Conservation (phyloP, 2,797 vertebrate species). For the Tragopan temminckii region DNA sequence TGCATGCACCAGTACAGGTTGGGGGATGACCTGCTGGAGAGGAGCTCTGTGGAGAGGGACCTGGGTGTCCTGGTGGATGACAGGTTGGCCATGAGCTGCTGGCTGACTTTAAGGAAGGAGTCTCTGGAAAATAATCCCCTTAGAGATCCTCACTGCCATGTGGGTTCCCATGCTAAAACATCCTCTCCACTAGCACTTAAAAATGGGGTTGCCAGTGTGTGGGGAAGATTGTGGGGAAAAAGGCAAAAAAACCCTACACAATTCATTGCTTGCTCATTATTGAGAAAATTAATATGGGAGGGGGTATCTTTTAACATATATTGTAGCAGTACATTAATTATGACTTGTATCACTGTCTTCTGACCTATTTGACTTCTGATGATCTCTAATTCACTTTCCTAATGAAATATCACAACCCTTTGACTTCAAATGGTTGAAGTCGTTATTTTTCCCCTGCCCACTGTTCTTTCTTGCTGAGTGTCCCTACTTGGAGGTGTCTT, state of each 20-base stretch:
- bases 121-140: background rate
- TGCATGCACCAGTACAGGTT: no score
- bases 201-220: background rate
- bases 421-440: background rate
- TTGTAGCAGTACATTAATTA: constrained; percentile 8
- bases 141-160: background rate
- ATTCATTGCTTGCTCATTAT: background rate
- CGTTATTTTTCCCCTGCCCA: background rate
- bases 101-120: background rate
- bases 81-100: no score
- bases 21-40: no score
- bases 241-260: background rate
- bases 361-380: background rate
- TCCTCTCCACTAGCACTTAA: background rate
- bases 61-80: no score
- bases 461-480: background rate
- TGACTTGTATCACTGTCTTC: background rate
- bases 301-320: background rate
- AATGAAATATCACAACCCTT: constrained; percentile 3
- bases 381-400: background rate
- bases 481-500: background rate
- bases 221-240: background rate
- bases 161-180: background rate
- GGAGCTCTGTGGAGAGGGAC: no score
- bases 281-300: background rate